phyloP scores from a whole-genome alignment of 1,140 invertebrate species.

The Papilio polytes region DNA sequence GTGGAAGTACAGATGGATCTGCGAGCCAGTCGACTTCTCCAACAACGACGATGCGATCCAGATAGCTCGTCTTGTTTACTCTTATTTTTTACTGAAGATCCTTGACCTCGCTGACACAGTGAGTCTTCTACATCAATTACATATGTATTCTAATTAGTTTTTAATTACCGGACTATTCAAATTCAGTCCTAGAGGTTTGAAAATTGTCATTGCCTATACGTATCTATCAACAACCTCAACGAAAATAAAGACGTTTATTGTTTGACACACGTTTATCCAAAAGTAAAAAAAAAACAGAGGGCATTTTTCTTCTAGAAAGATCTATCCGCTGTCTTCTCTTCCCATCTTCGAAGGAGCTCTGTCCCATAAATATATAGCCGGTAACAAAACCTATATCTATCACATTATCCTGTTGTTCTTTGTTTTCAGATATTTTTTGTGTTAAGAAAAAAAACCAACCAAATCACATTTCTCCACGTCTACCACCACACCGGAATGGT shows the following conservation, averaged over 20 bases:
- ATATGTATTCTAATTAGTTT: not conserved
- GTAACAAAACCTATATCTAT: too few species aligned
- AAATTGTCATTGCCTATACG: too few species aligned
- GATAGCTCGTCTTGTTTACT: conserved; percentile 12
- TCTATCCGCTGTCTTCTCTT: too few species aligned
- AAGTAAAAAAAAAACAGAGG: too few species aligned
- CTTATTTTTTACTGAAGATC: conserved; percentile 44
- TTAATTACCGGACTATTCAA: not conserved
- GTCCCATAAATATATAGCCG: too few species aligned
- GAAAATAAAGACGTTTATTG: too few species aligned
- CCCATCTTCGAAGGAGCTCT: too few species aligned
- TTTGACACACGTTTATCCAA: too few species aligned
- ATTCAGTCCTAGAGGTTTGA: too few species aligned
- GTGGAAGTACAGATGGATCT: conserved; percentile 36
- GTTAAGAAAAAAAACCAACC: conserved; percentile 91
- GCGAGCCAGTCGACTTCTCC: conserved; percentile 43
- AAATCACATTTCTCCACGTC: conserved; percentile 93
- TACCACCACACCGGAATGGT: conserved; percentile 93
- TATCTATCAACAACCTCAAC: too few species aligned
- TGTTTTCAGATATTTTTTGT: conserved; percentile 90
- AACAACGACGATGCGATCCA: conserved; percentile 22
- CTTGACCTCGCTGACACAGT: conserved; percentile 50
- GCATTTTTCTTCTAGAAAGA: too few species aligned
- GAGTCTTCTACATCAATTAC: conserved; percentile 26
- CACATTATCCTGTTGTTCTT: not conserved